Evolutionary conservation across 2,888 invertebrate genomes (phyloP).

Genomic region (Mesodorylaimus sp.): DNA sequence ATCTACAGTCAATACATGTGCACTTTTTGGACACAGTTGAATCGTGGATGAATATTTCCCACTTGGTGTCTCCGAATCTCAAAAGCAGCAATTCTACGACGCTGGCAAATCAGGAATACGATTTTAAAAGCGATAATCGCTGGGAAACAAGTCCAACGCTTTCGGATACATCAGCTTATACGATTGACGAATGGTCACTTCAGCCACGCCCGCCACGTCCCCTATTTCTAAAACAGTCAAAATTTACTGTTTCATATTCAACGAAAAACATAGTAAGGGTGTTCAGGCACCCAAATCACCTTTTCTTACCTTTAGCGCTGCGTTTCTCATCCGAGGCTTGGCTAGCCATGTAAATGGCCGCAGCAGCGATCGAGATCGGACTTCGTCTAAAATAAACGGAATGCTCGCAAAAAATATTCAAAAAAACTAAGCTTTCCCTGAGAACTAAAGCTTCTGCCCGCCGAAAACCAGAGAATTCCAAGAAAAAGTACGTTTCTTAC

Average conservation of each 20-base stretch:
- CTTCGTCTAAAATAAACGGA: conserved; percentile 55
- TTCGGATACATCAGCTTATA: conserved; percentile 92
- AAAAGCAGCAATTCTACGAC: no score
- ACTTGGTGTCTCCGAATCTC: no score
- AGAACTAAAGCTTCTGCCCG: no score
- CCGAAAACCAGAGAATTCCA: no score
- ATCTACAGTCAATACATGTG: no score
- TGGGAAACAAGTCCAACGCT: conserved; percentile 72
- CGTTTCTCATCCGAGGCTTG: conserved; percentile 80
- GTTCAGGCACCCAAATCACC: background rate
- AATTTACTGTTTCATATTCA: background rate
- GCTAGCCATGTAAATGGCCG: conserved; percentile 98
- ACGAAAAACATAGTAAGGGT: background rate
- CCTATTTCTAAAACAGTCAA: conserved; percentile 54
- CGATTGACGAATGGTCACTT: conserved; percentile 87
- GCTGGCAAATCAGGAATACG: conserved; percentile 71
- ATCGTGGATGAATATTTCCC: no score
- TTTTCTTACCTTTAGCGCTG: conserved; percentile 52
- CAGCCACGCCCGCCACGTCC: conserved; percentile 92
- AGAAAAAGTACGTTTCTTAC: no score
- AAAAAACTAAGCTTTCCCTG: no score
- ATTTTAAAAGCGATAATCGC: conserved; percentile 78
- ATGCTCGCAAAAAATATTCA: no score
- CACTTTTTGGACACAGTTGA: no score
- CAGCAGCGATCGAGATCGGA: conserved; percentile 94